Evolutionary conservation across 2,113 vertebrate species (phyloP).

Genomic region (Syrmaticus mikado): DNA sequence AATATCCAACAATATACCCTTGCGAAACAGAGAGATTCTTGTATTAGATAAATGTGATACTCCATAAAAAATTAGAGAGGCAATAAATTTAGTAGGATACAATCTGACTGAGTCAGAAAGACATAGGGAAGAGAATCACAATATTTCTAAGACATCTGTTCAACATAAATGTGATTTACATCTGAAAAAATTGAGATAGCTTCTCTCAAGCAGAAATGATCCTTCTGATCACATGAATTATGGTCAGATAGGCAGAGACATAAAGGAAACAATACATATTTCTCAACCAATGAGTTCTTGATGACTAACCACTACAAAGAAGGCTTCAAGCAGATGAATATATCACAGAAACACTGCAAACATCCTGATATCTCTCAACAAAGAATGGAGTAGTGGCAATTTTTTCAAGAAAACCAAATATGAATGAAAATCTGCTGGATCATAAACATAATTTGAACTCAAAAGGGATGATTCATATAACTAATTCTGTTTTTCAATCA

Average conservation of each 20-base stretch:
- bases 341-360: background rate
- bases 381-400: background rate
- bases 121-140: background rate
- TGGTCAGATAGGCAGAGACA: background rate
- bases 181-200: background rate
- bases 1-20: background rate
- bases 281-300: background rate
- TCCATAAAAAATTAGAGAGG: constrained; percentile 9
- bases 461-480: background rate
- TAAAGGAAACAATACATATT: background rate
- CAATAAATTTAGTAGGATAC: background rate
- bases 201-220: constrained; percentile 12
- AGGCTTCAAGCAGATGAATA: background rate
- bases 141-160: background rate
- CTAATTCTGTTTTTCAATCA: background rate
- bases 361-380: background rate
- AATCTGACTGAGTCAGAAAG: background rate
- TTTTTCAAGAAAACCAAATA: background rate
- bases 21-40: background rate
- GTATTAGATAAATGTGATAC: background rate
- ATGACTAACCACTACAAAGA: background rate
- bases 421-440: background rate
- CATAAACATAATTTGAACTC: background rate
- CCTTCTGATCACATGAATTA: constrained; percentile 10
- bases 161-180: background rate